Evolutionary conservation across 1,140 invertebrate species (phyloP), one percentile per base, ranked within the genome.

Genomic region (Psix sp.): DNA sequence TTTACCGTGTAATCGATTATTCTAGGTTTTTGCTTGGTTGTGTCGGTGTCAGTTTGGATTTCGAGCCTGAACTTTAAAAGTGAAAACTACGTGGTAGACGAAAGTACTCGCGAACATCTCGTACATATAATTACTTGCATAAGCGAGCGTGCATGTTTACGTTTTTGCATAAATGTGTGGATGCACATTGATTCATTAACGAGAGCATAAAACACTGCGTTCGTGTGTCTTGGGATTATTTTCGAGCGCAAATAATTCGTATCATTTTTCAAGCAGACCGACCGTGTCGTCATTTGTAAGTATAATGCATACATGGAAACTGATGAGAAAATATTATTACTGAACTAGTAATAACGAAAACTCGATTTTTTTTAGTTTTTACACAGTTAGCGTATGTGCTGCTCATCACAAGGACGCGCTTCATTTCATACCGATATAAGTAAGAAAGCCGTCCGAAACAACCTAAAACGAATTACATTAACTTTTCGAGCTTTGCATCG

Each of bases 361-460:
- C 60, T 73, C n/a, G n/a, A n/a, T 48, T 11, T 0, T 73, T 62
- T 13, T 20, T 2, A 62, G 62, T 66, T 66, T 73, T 54, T 66
- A 73, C 59, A 56, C 36, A 29, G 60, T 60, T 73, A 66, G 49
- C 56, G 36, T 66, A 65, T 36, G 54, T 73, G 51, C 68, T 73
- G 68, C 68, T 73, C 59, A 73, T 65, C 43, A 59, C 26, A 65
- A 73, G 68, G 68, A 73, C 70, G 70, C 56, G 60, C 62, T 73
- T 67, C 48, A 67, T 63, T 74, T 48, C 48, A 67, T 42, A 49
- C 49, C 62, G 43, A 67, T 33, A 67, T 43, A 57, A 62, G 51
- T 63, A 74, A 29, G 63, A 63, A 67, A 68, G 63, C 71, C 71
- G 71, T 68, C 71, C 71, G 59, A 74, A 67, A 62, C 36, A 66